Conservation (phyloP, 2,113 vertebrate species). For the Proteles cristata region DNA sequence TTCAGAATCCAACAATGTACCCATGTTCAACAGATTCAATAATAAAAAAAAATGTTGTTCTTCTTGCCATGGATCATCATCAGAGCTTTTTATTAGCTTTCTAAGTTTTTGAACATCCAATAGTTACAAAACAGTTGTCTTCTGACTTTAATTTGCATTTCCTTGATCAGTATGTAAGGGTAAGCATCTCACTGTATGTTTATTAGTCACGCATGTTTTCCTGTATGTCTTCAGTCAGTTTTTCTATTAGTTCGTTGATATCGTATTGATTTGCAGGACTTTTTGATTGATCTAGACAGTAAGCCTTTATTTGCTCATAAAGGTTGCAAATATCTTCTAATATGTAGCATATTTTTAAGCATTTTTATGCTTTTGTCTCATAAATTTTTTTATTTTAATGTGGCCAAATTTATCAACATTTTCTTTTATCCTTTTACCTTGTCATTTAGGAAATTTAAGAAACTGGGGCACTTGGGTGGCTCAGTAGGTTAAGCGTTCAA, state of each 20-base stretch:
- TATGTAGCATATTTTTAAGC: not conserved
- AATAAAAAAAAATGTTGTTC: not conserved
- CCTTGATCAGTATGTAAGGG: not conserved
- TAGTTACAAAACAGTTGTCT: not conserved
- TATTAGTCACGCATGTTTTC: not conserved
- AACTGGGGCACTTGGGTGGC: not conserved
- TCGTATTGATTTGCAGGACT: not conserved
- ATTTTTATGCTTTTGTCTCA: not conserved
- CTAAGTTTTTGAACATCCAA: not conserved
- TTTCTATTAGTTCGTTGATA: not conserved
- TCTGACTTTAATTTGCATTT: not conserved
- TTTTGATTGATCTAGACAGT: not conserved
- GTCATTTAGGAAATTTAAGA: not conserved
- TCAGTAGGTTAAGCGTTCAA: too few species aligned
- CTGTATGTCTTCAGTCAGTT: not conserved
- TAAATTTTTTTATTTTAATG: not conserved
- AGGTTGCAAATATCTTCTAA: not conserved
- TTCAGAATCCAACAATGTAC: conserved; percentile 44
- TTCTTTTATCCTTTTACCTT: not conserved
- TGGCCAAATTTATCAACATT: not conserved
- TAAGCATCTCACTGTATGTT: not conserved
- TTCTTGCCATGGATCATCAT: not conserved
- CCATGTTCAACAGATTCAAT: not conserved
- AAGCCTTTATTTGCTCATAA: not conserved
- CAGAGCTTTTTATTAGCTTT: not conserved